phyloP scores from a whole-genome alignment of 2,888 invertebrate genomes.

The Netelia fuscicornis region DNA sequence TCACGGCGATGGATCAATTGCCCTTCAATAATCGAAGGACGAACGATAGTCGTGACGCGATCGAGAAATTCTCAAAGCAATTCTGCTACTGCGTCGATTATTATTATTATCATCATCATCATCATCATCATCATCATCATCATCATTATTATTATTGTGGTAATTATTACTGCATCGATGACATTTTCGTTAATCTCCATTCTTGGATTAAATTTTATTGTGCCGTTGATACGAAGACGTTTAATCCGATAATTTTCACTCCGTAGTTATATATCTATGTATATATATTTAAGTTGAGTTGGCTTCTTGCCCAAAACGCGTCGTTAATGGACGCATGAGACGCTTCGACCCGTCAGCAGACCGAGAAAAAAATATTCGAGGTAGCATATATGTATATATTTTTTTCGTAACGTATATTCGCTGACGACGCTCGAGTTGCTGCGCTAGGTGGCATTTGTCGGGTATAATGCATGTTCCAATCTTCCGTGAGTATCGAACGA shows the following conservation, averaged over 20 bases:
- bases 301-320: background rate
- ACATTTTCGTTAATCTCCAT: background rate
- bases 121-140: background rate
- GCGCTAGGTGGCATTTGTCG: conserved; percentile 36
- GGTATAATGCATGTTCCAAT: conserved; percentile 14
- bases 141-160: background rate
- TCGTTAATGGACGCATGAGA: background rate
- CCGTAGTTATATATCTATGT: too few species aligned
- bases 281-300: conserved; percentile 1
- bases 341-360: background rate
- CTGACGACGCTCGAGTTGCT: background rate
- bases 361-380: background rate
- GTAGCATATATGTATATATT: background rate
- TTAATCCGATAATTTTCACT: background rate
- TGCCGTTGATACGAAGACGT: background rate
- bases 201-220: background rate
- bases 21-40: background rate
- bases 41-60: background rate
- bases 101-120: background rate
- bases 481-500: conserved; percentile 58
- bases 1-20: background rate
- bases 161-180: background rate
- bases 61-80: background rate
- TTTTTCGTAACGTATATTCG: background rate
- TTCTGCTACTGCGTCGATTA: background rate